These are phyloP conservation scores for Sternarchorhynchus goeldii DNA, from an alignment of 2,797 vertebrate species.

Conservation along the genomic window DNA sequence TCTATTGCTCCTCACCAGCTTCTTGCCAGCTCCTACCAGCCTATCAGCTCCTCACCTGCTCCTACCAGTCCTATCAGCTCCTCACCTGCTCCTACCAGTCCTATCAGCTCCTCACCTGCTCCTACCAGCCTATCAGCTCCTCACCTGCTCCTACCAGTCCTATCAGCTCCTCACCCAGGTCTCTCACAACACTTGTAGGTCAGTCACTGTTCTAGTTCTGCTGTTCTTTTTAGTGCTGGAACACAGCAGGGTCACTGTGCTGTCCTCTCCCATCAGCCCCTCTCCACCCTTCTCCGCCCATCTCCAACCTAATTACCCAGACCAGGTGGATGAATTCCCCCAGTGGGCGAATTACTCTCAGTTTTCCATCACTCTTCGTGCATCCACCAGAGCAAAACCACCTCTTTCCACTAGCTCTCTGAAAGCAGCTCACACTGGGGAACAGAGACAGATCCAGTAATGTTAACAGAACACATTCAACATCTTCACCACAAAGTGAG, in stretches of 20 bases:
- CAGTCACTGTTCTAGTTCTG: conserved; percentile 30
- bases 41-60: too few species aligned
- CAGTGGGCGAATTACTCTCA: conserved; percentile 52
- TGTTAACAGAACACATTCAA: background rate
- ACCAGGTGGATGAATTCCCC: conserved; percentile 20
- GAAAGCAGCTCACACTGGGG: conserved; percentile 1
- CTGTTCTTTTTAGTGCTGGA: conserved; percentile 26
- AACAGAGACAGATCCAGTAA: background rate
- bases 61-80: conserved; percentile 1
- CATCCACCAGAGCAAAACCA: conserved; percentile 37
- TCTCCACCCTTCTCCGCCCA: conserved; percentile 26
- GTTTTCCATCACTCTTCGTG: conserved; percentile 33
- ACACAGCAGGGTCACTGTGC: conserved; percentile 20
- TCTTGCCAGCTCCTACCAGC: background rate
- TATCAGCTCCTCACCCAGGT: conserved; percentile 14
- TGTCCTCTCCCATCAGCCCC: conserved; percentile 2
- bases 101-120: conserved; percentile 8
- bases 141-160: too few species aligned
- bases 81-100: too few species aligned
- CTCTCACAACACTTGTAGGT: conserved; percentile 30
- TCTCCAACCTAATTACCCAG: conserved; percentile 43
- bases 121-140: too few species aligned
- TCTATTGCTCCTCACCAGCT: background rate
- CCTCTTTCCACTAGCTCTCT: conserved; percentile 22
- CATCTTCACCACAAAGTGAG: background rate